Percentiles rank a stretch among this genome's conserved stretches.
These are phyloP conservation scores for Pentalonia nigronervosa DNA, from an alignment of 1,140 invertebrate genomes.

Conservation along the genomic window DNA sequence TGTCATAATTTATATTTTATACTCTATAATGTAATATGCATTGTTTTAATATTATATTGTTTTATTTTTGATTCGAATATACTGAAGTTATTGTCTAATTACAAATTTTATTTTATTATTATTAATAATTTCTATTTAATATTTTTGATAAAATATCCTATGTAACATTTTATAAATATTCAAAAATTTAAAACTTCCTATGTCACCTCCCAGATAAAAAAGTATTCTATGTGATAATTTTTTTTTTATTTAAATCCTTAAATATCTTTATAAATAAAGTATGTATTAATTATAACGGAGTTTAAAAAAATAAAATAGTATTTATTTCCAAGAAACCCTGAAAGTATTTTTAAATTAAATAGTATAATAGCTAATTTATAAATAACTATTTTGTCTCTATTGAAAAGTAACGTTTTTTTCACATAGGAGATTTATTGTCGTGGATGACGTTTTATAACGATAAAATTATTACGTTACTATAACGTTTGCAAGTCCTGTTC, in stretches of 20 bases:
- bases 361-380: conserved; percentile 6
- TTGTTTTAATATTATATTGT: too few species aligned
- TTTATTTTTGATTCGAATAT: background rate
- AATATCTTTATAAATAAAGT: conserved; percentile 25
- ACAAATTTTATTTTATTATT: background rate
- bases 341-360: conserved; percentile 20
- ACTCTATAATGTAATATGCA: too few species aligned
- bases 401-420: conserved; percentile 13
- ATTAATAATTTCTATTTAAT: background rate
- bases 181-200: background rate
- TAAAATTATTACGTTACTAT: too few species aligned
- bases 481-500: too few species aligned
- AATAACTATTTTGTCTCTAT: background rate
- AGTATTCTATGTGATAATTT: background rate
- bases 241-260: background rate
- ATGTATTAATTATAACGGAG: background rate
- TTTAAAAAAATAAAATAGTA: background rate
- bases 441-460: too few species aligned
- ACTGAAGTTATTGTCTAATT: background rate
- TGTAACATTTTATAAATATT: background rate
- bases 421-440: background rate
- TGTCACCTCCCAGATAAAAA: background rate
- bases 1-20: too few species aligned
- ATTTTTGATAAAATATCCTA: conserved; percentile 19
- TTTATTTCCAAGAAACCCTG: background rate